Percentiles rank a stretch among this genome's conserved stretches.
These are phyloP conservation scores for Eospalax fontanierii DNA, from an alignment of 2,797 vertebrate genomes.

Conservation along the genomic window DNA sequence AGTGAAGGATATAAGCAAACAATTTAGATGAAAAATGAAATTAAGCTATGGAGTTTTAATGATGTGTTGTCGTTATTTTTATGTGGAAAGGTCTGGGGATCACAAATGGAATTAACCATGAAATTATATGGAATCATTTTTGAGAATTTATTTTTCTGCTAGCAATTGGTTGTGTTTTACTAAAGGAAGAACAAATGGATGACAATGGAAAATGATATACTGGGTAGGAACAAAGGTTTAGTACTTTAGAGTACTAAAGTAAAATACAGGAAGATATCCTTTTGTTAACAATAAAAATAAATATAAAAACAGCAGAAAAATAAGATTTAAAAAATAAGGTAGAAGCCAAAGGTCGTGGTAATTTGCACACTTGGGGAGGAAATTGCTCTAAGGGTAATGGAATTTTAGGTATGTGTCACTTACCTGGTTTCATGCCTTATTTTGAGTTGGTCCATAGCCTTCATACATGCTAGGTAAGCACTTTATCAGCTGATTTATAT, in stretches of 20 bases:
- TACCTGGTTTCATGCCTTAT: neutral
- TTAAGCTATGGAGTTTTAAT: constrained; percentile 65
- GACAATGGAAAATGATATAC: neutral
- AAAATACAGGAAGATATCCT: neutral
- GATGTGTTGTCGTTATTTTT: constrained; percentile 61
- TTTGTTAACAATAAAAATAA: constrained; percentile 5
- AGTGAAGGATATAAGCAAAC: constrained; percentile 50
- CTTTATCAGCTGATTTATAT: neutral
- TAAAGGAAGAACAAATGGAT: constrained; percentile 31
- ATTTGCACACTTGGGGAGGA: no score
- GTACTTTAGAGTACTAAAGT: neutral
- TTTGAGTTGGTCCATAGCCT: neutral
- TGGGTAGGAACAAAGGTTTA: constrained; percentile 8
- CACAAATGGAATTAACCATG: constrained; percentile 65
- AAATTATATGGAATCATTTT: constrained; percentile 60
- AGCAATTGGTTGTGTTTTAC: constrained; percentile 12
- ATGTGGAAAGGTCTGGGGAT: neutral
- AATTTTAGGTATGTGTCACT: neutral
- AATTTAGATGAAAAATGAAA: constrained; percentile 68
- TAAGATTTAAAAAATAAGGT: neutral
- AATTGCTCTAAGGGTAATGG: no score
- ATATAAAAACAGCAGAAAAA: neutral
- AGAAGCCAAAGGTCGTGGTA: no score
- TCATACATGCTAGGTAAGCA: neutral
- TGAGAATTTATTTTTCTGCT: neutral